Evolutionary conservation across 2,888 invertebrate genomes (phyloP), one percentile per base, ranked within the genome.

Genomic region (Lypha dubia): DNA sequence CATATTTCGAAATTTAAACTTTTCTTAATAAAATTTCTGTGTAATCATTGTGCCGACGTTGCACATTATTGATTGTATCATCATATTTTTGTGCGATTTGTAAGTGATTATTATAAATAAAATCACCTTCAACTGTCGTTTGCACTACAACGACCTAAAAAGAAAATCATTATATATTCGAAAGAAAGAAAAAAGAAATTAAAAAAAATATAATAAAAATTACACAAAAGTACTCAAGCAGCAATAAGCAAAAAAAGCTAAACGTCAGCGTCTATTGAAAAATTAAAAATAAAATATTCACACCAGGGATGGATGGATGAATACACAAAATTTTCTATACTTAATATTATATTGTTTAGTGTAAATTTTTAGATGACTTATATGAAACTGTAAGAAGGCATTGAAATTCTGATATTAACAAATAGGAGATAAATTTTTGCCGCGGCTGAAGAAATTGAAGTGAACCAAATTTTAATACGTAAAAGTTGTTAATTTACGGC

Each of bases 51-150:
- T 51, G 20, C 8, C 51, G 22, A 8, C 22, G 35, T 35, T 38
- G 1, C 11, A 67, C 51, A 38, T 41, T 56, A 71, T 44, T 28
- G 53, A 67, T 67, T 62, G 17, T n/a, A 9, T n/a, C 22, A 35
- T 35, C 35, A 60, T 44, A 24, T 24, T 46, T n/a, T 38, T 32
- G 7, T 44, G 44, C 56, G 28, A 76, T 65, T 67, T 67, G 32
- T 22, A 67, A 56, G 13, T 35, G 35, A 67, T 67, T 46, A 58
- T 76, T 76, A 76, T 58, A 76, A 76, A 76, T 67, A 76, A 67
- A 89, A 89, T 89, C 89, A 89, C 89, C 89, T 90, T 89, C 89
- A 90, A 90, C 90, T 89, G 87, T 86, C 87, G 81, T 86, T 88
- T 86, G 88, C 87, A 88, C 88, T 89, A 87, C 88, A 87, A 89